A percentile compares a stretch with the other conserved stretches of the same genome.
phyloP scores from a whole-genome alignment of 2,888 invertebrate species.

The Leucophora obtusa region DNA sequence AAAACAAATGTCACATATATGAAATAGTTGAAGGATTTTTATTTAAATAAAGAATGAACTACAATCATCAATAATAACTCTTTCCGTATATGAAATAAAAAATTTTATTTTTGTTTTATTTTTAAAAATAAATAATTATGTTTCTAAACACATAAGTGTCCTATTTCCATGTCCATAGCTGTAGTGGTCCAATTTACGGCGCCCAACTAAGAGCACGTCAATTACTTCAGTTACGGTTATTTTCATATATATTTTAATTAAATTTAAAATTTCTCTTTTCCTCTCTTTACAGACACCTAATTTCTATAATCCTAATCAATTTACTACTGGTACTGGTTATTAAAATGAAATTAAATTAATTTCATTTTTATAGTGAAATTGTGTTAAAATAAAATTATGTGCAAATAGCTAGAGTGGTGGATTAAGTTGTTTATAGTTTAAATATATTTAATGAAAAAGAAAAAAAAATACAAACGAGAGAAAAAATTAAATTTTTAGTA shows the following conservation, averaged over 20 bases:
- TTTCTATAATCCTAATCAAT: conserved; percentile 68
- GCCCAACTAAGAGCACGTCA: too few species aligned
- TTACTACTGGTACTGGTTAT: conserved; percentile 59
- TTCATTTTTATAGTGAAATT: conserved; percentile 29
- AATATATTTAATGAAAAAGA: conserved; percentile 50
- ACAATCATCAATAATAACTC: too few species aligned
- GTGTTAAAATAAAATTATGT: conserved; percentile 26
- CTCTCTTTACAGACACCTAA: conserved; percentile 64
- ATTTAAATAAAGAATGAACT: too few species aligned
- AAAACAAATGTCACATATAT: too few species aligned
- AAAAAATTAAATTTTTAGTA: conserved; percentile 40
- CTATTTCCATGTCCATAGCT: too few species aligned
- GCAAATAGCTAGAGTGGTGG: conserved; percentile 52
- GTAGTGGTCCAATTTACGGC: too few species aligned
- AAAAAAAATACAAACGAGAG: conserved; percentile 18
- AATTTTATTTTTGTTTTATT: too few species aligned
- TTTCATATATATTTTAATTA: neutral
- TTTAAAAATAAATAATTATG: too few species aligned
- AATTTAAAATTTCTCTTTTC: neutral
- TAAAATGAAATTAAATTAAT: conserved; percentile 57
- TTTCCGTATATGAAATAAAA: too few species aligned
- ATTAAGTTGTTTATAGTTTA: conserved; percentile 53
- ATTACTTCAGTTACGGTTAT: too few species aligned
- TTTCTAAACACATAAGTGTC: too few species aligned
- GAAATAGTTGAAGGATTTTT: too few species aligned